Percentiles rank a stretch among this genome's conserved stretches.
Conservation (phyloP, 2,888 invertebrate species). For the Hyles lineata region DNA sequence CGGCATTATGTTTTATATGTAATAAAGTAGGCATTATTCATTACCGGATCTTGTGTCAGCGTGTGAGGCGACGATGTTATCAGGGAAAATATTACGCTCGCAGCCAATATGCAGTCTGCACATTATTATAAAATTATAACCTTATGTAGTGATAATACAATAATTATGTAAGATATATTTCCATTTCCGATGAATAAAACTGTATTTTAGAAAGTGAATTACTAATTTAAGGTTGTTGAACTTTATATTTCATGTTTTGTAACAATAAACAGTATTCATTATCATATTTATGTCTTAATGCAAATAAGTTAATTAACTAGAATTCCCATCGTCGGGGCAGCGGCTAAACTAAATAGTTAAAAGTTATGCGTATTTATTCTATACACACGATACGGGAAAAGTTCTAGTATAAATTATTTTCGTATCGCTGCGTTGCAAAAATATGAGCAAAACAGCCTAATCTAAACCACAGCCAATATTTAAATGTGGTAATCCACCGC, state of each 20-base stretch:
- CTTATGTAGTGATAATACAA: not conserved
- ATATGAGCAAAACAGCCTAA: not conserved
- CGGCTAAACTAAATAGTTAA: too few relatives aligned
- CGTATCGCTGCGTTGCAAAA: not conserved
- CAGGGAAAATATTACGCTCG: slow-evolving; percentile 4
- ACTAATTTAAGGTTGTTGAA: too few relatives aligned
- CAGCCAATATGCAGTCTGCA: not conserved
- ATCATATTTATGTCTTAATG: too few relatives aligned
- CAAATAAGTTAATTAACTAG: too few relatives aligned
- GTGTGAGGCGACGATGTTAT: slow-evolving; percentile 17
- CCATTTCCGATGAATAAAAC: too few relatives aligned
- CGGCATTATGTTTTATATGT: slow-evolving; percentile 17
- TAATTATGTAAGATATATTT: not conserved
- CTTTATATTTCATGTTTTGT: too few relatives aligned
- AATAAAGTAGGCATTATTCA: slow-evolving; percentile 9
- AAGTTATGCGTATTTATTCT: too few relatives aligned
- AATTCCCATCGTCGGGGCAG: too few relatives aligned
- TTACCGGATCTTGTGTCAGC: slow-evolving; percentile 10
- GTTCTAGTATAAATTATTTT: too few relatives aligned
- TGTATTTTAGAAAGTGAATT: too few relatives aligned
- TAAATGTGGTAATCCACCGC: not conserved
- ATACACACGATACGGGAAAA: too few relatives aligned
- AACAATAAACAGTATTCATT: too few relatives aligned
- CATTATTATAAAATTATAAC: not conserved
- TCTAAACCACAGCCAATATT: not conserved